These are phyloP conservation scores for Heliocidaris tuberculata DNA, from an alignment of 35 echinoderm and acorn worm genomes.

Conservation along the genomic window DNA sequence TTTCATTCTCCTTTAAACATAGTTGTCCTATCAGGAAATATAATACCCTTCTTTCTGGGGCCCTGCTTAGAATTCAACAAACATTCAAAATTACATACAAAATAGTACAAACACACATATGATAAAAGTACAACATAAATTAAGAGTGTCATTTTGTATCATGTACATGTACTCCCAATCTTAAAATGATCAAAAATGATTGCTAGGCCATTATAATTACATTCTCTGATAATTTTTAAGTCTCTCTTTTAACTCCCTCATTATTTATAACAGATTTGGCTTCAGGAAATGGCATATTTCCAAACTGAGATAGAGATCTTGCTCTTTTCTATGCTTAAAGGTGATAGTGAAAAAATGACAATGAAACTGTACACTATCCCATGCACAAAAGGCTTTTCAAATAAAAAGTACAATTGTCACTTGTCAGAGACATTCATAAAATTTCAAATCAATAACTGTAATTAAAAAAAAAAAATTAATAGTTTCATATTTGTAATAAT, in stretches of 20 bases:
- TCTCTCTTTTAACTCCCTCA: not conserved
- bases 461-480: no score
- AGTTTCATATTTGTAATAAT: no score
- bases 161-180: not conserved
- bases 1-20: not conserved
- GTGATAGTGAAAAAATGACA: not conserved
- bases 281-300: slow-evolving; percentile 4
- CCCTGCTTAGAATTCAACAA: no score
- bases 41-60: no score
- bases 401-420: not conserved
- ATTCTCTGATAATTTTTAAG: not conserved
- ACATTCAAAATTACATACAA: no score
- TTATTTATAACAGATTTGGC: not conserved
- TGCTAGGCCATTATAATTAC: not conserved
- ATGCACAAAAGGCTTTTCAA: not conserved
- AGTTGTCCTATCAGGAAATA: not conserved
- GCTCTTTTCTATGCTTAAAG: not conserved
- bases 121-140: no score
- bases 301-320: not conserved
- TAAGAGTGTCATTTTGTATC: not conserved
- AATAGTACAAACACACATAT: no score
- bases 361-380: not conserved
- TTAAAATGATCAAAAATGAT: not conserved
- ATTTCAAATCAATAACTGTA: no score
- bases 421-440: no score